A percentile compares a stretch with the other conserved stretches of the same genome.
phyloP scores from a whole-genome alignment of 2,888 invertebrate genomes.

The Cheilosia vernalis region DNA sequence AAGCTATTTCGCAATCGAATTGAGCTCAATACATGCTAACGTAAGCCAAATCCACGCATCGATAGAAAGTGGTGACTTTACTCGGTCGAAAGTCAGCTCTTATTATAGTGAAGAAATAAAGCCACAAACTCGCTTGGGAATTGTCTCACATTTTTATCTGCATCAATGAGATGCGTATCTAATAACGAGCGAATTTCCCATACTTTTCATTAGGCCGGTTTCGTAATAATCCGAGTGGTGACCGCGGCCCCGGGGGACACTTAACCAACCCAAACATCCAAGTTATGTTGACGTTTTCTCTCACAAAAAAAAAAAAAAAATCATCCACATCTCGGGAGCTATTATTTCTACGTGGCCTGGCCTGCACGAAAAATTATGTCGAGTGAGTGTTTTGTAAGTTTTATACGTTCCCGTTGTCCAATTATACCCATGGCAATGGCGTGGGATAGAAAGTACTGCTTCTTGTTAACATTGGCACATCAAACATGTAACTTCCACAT shows the following conservation, averaged over 20 bases:
- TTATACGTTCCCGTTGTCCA: conserved; percentile 22
- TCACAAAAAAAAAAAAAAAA: not conserved
- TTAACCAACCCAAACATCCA: conserved; percentile 10
- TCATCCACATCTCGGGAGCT: conserved; percentile 34
- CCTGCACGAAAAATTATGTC: conserved; percentile 20
- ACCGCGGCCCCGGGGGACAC: conserved; percentile 31
- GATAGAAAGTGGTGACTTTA: conserved; percentile 12
- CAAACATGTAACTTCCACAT: not conserved
- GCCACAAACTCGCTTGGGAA: not conserved
- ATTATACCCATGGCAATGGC: conserved; percentile 12
- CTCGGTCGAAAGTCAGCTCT: conserved; percentile 16
- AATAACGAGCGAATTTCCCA: conserved; percentile 49
- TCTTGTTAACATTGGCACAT: conserved; percentile 20
- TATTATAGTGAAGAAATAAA: not conserved
- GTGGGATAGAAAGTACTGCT: conserved; percentile 60
- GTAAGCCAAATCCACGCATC: conserved; percentile 3
- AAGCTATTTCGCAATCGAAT: conserved; percentile 21
- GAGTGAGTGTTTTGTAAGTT: conserved; percentile 17
- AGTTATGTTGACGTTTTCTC: conserved; percentile 12
- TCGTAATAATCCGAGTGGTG: conserved; percentile 17
- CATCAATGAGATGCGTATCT: conserved; percentile 40
- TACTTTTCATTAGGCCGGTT: conserved; percentile 32
- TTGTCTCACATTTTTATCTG: conserved; percentile 8
- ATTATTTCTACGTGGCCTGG: conserved; percentile 4
- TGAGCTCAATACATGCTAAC: conserved; percentile 28